Evolutionary conservation across 2,797 vertebrate species (phyloP).

Genomic region (Propithecus perrieri): DNA sequence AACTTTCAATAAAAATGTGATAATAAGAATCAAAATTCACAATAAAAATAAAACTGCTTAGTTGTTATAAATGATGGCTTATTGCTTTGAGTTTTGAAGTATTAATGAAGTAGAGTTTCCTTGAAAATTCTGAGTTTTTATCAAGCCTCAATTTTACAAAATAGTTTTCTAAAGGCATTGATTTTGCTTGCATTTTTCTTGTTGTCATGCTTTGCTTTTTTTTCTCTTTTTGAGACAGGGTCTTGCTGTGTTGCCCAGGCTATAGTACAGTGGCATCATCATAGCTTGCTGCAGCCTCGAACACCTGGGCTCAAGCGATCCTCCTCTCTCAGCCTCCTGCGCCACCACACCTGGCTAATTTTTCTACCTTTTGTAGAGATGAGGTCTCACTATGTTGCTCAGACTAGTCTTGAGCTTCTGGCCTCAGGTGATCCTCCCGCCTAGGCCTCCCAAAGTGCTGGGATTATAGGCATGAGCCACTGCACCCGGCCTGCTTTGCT

Average conservation of each 20-base stretch:
- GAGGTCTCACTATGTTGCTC: not conserved
- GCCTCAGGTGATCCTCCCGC: not conserved
- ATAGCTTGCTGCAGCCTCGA: too few species aligned
- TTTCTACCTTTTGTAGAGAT: not conserved
- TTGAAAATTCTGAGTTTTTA: slow-evolving; percentile 31
- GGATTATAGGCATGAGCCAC: not conserved
- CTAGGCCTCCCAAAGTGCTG: not conserved
- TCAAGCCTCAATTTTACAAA: slow-evolving; percentile 27
- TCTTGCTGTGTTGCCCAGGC: not conserved
- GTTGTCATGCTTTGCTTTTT: not conserved
- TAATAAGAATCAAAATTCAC: slow-evolving; percentile 42
- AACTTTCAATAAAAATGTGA: slow-evolving; percentile 52
- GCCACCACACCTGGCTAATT: not conserved
- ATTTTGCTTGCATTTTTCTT: not conserved
- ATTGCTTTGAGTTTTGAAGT: slow-evolving; percentile 53
- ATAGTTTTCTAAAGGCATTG: not conserved
- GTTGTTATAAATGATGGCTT: slow-evolving; percentile 19
- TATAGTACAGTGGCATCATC: too few species aligned
- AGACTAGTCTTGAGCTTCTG: not conserved
- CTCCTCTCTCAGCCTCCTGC: not conserved
- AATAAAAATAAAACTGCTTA: slow-evolving; percentile 59
- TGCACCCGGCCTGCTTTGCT: not conserved
- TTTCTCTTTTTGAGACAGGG: not conserved
- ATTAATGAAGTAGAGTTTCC: slow-evolving; percentile 44
- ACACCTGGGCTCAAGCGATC: not conserved